A percentile compares a stretch with the other conserved stretches of the same genome.
These are phyloP conservation scores for Cyclargus thomasi DNA, from an alignment of 1,140 invertebrate genomes.

Conservation along the genomic window DNA sequence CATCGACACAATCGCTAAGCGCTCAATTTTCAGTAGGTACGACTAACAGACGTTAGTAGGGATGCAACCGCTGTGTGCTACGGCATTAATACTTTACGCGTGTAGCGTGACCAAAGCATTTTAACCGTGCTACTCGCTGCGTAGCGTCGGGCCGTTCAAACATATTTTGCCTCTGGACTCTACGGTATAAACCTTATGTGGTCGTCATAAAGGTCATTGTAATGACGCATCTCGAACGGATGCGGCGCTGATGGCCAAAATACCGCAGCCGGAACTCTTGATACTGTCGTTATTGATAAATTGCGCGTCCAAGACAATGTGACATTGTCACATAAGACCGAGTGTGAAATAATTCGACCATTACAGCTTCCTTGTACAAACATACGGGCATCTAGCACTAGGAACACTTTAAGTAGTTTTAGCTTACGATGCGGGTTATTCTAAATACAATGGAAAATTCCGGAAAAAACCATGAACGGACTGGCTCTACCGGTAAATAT, in stretches of 20 bases:
- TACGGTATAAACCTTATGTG: no score
- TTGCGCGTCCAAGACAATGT: constrained; percentile 52
- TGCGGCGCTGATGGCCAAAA: constrained; percentile 47
- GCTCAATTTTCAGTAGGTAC: no score
- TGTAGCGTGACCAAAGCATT: neutral
- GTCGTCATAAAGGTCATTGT: neutral
- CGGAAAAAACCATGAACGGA: no score
- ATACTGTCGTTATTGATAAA: constrained; percentile 70
- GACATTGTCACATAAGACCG: constrained; percentile 35
- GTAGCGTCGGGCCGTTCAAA: neutral
- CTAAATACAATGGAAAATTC: no score
- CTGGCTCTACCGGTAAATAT: no score
- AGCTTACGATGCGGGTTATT: no score
- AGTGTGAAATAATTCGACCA: constrained; percentile 16
- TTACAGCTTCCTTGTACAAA: neutral
- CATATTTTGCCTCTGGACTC: no score
- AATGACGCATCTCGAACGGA: constrained; percentile 25
- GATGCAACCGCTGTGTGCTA: no score
- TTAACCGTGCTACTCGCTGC: neutral
- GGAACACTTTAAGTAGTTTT: no score
- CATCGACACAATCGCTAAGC: no score
- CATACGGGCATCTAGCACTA: neutral
- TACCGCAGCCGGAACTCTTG: constrained; percentile 59
- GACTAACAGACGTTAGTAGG: no score
- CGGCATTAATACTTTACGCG: no score